Evolutionary conservation across 2,797 vertebrate genomes (phyloP), one percentile per base, ranked within the genome.

Genomic region (Tinamus major): DNA sequence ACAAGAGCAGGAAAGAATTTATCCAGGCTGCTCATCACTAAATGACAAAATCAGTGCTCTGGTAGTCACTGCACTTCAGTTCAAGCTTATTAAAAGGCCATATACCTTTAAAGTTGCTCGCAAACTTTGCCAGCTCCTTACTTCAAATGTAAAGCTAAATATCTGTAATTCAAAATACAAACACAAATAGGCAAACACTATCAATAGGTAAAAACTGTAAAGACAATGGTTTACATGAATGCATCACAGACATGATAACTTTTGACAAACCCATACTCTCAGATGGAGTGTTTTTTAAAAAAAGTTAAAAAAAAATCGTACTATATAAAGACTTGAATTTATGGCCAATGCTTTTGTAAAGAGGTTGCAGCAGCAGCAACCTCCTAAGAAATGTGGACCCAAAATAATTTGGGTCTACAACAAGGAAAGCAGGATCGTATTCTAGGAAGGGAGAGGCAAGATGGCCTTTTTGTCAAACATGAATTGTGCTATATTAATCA

Each of bases 141-240:
- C 79, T 86, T 93, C 44, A 88, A 89, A 85, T 37, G 31, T n/a
- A 56, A 56, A 10, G 31, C 53, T 87, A 87, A 92, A 87, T n/a
- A 42, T 37, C 20, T 79, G n/a, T 17, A 41, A 69, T 87, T 89
- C 61, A 89, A 89, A 90, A 53, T 87, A 64, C 56, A 77, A 92
- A 92, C 69, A 0, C 35, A 70, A 63, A 81, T 86, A 51, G 6
- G 6, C 56, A 93, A 95, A 72, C 31, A 65, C 53, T 13, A n/a
- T n/a, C n/a, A n/a, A n/a, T n/a, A n/a, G 8, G 46, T 39, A 37
- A n/a, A n/a, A n/a, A n/a, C 14, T 61, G 33, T 69, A 83, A 94
- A 69, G 56, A 48, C 27, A 27, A 12, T 53, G 27, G 19, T 82
- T 87, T 85, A 77, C 31, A 58, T 31, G 4, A 79, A 85, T 51